A percentile compares a stretch with the other conserved stretches of the same genome.
Conservation (phyloP, 2,113 vertebrate genomes). For the Trematomus loennbergii region DNA sequence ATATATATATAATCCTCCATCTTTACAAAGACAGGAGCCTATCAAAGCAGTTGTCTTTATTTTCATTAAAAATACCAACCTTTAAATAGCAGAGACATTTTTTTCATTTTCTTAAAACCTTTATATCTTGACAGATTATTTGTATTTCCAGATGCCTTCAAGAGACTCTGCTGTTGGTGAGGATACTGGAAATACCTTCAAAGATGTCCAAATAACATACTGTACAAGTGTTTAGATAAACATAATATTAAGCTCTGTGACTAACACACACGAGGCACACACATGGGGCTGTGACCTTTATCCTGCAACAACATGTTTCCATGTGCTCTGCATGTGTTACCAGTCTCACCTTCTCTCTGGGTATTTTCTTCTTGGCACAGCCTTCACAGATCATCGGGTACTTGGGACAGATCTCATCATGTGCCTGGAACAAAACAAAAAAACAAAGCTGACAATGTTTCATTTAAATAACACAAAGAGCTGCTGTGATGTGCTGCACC, state of each 20-base stretch:
- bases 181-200: neutral
- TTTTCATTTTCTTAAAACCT: neutral
- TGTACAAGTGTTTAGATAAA: neutral
- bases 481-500: neutral
- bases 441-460: neutral
- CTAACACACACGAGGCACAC: neutral
- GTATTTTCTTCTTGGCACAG: conserved; percentile 93
- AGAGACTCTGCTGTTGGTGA: neutral
- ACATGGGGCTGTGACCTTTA: neutral
- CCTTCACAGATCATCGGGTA: conserved; percentile 94
- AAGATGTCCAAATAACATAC: neutral
- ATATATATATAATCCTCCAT: neutral
- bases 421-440: conserved; percentile 82
- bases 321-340: neutral
- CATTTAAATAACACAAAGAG: conserved; percentile 2
- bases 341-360: conserved; percentile 89
- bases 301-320: conserved; percentile 1
- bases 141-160: neutral
- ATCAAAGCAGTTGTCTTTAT: neutral
- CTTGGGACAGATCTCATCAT: conserved; percentile 92
- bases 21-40: neutral
- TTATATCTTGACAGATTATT: neutral
- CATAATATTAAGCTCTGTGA: conserved; percentile 1
- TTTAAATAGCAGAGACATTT: neutral
- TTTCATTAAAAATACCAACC: neutral